A percentile compares a stretch with the other conserved stretches of the same genome.
phyloP scores from a whole-genome alignment of 92 coral and sea anemone genomes.

The Parazoanthus atlanticus region DNA sequence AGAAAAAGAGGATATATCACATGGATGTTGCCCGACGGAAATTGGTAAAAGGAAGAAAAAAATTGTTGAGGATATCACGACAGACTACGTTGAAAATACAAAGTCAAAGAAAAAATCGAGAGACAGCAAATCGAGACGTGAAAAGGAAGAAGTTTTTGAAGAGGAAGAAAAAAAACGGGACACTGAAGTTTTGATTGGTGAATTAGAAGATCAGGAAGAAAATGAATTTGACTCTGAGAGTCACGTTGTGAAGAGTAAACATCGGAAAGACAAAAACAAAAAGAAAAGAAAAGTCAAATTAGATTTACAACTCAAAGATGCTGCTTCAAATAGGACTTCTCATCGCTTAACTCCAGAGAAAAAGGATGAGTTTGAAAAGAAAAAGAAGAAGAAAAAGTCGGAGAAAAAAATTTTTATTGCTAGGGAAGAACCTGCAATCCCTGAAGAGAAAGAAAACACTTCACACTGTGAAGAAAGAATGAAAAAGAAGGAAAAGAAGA shows the following conservation, averaged over 20 bases:
- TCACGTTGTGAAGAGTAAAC: not conserved
- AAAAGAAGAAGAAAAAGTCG: not conserved
- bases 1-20: not conserved
- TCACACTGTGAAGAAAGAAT: slow-evolving; percentile 1
- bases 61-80: not conserved
- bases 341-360: not conserved
- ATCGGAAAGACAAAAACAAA: not conserved
- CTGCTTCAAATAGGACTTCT: slow-evolving; percentile 12
- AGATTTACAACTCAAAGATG: slow-evolving; percentile 13
- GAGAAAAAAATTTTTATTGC: not conserved
- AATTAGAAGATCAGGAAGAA: not conserved
- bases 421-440: not conserved
- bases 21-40: not conserved
- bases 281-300: not conserved
- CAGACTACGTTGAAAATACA: not conserved
- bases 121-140: not conserved
- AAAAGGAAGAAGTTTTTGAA: not conserved
- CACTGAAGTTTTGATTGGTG: not conserved
- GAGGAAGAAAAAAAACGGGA: not conserved
- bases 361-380: not conserved
- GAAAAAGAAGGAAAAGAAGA: slow-evolving; percentile 38
- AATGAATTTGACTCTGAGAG: not conserved
- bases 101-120: not conserved
- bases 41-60: not conserved
- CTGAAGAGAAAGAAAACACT: slow-evolving; percentile 6